Conservation (phyloP, 2,797 vertebrate species). For the Enteromius viviparus region DNA sequence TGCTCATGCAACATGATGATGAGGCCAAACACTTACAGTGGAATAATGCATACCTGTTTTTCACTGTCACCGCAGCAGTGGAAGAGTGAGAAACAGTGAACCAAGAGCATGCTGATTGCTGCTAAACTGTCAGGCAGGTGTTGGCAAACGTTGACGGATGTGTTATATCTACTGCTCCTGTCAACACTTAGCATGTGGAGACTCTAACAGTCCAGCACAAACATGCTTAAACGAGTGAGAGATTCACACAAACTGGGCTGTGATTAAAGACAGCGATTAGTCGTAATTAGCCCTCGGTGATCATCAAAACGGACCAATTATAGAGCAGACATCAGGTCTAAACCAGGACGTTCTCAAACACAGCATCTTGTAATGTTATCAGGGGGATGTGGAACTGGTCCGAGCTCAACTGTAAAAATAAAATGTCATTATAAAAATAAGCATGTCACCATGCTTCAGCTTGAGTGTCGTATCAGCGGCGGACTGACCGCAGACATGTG, state of each 20-base stretch:
- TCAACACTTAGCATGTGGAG: background rate
- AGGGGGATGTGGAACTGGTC: background rate
- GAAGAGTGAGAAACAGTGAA: background rate
- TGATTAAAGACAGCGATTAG: constrained; percentile 53
- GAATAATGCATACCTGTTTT: background rate
- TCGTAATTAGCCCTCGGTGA: constrained; percentile 67
- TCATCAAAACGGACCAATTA: constrained; percentile 67
- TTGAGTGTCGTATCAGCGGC: no score
- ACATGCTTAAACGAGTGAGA: constrained; percentile 45
- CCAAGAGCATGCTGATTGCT: background rate
- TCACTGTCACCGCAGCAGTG: background rate
- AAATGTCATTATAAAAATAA: no score
- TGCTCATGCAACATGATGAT: background rate
- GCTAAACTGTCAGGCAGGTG: background rate
- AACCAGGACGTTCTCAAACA: constrained; percentile 3
- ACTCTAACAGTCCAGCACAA: background rate
- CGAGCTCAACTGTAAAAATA: background rate
- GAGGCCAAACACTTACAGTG: background rate
- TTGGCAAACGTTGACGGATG: background rate
- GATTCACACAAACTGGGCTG: constrained; percentile 56
- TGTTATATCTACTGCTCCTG: background rate
- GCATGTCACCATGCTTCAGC: no score
- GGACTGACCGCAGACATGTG: no score
- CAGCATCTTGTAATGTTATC: background rate
- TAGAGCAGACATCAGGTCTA: background rate